Base-by-base conservation (phyloP, 1,140 invertebrate genomes). In the Pachyrhynchus sulphureomaculatus region DNA sequence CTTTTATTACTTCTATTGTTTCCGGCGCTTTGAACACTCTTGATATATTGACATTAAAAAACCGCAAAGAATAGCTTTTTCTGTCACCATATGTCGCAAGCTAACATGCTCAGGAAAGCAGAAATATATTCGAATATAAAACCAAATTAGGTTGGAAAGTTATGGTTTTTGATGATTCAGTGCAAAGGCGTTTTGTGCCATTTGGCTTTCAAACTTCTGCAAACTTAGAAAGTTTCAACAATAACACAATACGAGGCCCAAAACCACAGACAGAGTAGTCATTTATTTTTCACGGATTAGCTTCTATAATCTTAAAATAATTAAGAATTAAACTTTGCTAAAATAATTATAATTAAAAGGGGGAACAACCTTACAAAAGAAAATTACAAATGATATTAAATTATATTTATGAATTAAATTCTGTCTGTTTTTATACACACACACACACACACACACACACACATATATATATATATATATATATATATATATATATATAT, bases 131-230 rank as follows among this genome's bases (percentile, higher is more conserved):
- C 54, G 34, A 29, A 58, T 58, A 58, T 58, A 58, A 58, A 58
- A 58, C 55, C 55, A 58, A 58, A 58, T 58, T 58, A 58, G 55
- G 55, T 58, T 48, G 12, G 45, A 39, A 58, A 58, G 55, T 58
- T 58, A 58, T 48, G 45, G 55, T 58, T 58, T 58, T 58, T 58
- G 55, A 58, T 49, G 55, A 58, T 58, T 58, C 55, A 39, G 55
- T 48, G 42, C 55, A 48, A 58, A 58, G 23, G 23, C 44, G 32
- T 56, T 56, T 49, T 47, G 55, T 56, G 42, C 53, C 39, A 56
- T 45, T 56, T 49, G 45, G 26, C 45, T 58, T 48, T 48, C 33
- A 49, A 58, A 58, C 55, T 58, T 58, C 33, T 10, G 20, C 45
- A 48, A 58, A 58, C 55, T 58, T 49, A 12, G n/a, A 20, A 58